Conservation (phyloP, 2,888 invertebrate species). For the Fabriciana adippe region DNA sequence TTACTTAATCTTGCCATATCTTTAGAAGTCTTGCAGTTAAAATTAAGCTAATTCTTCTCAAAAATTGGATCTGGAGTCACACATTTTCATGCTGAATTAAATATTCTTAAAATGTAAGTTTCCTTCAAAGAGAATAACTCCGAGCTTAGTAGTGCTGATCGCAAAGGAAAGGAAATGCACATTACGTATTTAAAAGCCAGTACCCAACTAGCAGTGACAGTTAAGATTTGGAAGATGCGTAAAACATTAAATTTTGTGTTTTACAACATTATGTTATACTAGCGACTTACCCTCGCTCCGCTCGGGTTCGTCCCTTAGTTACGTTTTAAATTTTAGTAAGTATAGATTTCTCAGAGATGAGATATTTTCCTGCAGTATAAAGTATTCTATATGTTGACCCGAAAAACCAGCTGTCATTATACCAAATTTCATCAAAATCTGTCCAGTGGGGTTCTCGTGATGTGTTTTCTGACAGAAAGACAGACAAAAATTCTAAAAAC, state of each 20-base stretch:
- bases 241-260: neutral
- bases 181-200: constrained; percentile 20
- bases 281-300: too few relatives aligned
- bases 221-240: neutral
- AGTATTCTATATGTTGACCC: too few relatives aligned
- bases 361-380: too few relatives aligned
- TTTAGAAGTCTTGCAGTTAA: neutral
- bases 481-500: too few relatives aligned
- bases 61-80: neutral
- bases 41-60: neutral
- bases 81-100: constrained; percentile 5
- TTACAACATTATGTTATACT: neutral
- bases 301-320: too few relatives aligned
- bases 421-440: too few relatives aligned
- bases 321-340: too few relatives aligned
- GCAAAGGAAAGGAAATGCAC: constrained; percentile 13
- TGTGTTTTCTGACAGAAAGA: too few relatives aligned
- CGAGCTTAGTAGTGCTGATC: constrained; percentile 16
- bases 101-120: constrained; percentile 7
- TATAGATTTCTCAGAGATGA: too few relatives aligned
- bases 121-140: constrained; percentile 26
- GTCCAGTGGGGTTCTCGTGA: too few relatives aligned
- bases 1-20: neutral
- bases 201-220: too few relatives aligned
- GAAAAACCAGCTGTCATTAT: too few relatives aligned